A percentile compares a stretch with the other conserved stretches of the same genome.
Conservation (phyloP, 1,140 invertebrate genomes). For the Drosophila pectinifera region DNA sequence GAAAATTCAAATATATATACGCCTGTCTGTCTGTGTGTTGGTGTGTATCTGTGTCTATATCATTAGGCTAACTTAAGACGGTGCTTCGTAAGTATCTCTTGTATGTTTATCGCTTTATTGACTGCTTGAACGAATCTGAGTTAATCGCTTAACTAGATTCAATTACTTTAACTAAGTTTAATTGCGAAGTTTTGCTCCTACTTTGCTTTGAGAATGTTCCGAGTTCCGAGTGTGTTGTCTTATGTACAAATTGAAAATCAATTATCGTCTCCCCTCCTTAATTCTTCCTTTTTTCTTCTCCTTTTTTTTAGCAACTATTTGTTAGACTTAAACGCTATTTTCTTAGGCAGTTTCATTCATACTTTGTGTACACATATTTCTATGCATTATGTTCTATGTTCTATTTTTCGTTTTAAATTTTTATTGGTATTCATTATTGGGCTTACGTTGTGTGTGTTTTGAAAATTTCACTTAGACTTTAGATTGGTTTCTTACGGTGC, state of each 20-base stretch:
- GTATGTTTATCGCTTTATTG: constrained; percentile 68
- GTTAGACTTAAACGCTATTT: constrained; percentile 69
- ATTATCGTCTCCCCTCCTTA: constrained; percentile 23
- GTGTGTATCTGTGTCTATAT: constrained; percentile 27
- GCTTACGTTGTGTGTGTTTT: constrained; percentile 35
- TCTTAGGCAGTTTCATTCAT: constrained; percentile 82
- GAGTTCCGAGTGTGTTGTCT: constrained; percentile 30
- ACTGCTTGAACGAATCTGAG: constrained; percentile 65
- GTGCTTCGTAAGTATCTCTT: constrained; percentile 59
- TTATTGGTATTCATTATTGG: constrained; percentile 53
- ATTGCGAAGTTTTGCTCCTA: constrained; percentile 84
- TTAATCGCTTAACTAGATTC: constrained; percentile 61
- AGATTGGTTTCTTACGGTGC: constrained; percentile 59
- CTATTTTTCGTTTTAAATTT: constrained; percentile 51
- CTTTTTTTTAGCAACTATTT: constrained; percentile 61
- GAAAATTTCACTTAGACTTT: constrained; percentile 40
- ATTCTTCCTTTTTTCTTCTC: constrained; percentile 11
- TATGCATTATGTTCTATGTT: constrained; percentile 48
- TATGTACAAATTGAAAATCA: constrained; percentile 68
- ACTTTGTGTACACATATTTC: constrained; percentile 65
- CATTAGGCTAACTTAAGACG: constrained; percentile 68
- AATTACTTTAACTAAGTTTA: constrained; percentile 73
- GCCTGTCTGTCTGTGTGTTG: constrained; percentile 13
- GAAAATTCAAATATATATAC: constrained; percentile 67
- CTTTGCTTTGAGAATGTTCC: constrained; percentile 66